phyloP scores from a whole-genome alignment of 2,113 vertebrate genomes.

The Silurus meridionalis region DNA sequence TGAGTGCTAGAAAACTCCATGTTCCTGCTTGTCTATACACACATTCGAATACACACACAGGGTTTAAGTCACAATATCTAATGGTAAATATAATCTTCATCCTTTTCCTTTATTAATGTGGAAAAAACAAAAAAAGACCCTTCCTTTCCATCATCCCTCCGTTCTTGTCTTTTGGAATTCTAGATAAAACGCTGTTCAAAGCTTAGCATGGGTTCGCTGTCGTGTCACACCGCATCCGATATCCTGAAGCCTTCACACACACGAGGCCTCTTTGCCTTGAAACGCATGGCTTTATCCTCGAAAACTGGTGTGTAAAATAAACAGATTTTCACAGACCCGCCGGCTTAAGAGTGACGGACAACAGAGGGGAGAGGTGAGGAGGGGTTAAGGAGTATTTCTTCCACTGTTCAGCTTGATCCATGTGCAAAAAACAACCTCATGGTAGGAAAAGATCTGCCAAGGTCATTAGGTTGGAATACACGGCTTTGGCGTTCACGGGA shows the following conservation, averaged over 20 bases:
- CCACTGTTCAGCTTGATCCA: not conserved
- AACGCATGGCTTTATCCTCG: not conserved
- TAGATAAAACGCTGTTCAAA: not conserved
- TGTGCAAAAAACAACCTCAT: slow-evolving; percentile 19
- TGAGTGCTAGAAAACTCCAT: not conserved
- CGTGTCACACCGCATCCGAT: too few relatives aligned
- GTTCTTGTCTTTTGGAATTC: not conserved
- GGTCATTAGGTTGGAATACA: slow-evolving; percentile 33
- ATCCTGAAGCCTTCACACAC: not conserved
- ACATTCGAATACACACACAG: not conserved
- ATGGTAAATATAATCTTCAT: not conserved
- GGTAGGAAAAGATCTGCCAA: slow-evolving; percentile 20
- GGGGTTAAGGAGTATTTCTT: not conserved
- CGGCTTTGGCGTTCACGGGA: not conserved
- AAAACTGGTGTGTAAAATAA: not conserved
- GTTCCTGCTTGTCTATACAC: not conserved
- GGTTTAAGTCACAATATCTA: not conserved
- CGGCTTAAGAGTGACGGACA: slow-evolving; percentile 4
- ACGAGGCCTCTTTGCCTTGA: not conserved
- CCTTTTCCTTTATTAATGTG: too few relatives aligned
- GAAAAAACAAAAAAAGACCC: too few relatives aligned
- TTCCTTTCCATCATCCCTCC: not conserved
- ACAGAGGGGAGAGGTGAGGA: not conserved
- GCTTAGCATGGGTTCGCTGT: not conserved
- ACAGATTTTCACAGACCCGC: not conserved